Evolutionary conservation across 2,888 invertebrate species (phyloP).

Genomic region (Cryptocephalus moraei): DNA sequence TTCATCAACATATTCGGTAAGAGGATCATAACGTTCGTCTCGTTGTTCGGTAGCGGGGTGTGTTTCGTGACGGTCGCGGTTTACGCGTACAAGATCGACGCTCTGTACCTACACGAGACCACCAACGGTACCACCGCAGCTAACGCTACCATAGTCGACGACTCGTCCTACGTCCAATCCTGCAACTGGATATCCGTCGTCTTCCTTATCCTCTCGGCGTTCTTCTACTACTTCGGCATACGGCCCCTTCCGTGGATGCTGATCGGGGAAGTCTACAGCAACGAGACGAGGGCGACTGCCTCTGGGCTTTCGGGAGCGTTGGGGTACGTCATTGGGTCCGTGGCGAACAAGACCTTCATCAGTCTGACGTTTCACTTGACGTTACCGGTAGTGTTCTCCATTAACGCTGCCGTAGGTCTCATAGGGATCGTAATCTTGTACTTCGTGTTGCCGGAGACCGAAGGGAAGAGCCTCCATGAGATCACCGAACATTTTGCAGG

Average conservation of each 20-base stretch:
- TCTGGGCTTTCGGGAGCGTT: conserved; percentile 63
- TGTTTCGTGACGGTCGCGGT: conserved; percentile 53
- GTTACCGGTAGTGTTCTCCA: conserved; percentile 61
- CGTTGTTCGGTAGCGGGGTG: conserved; percentile 53
- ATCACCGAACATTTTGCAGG: conserved; percentile 63
- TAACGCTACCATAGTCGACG: not conserved
- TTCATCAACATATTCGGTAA: conserved; percentile 66
- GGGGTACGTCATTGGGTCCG: conserved; percentile 66
- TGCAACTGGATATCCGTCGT: conserved; percentile 56
- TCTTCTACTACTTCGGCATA: conserved; percentile 59
- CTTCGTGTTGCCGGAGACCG: conserved; percentile 70
- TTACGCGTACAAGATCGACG: conserved; percentile 37
- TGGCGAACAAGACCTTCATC: conserved; percentile 64
- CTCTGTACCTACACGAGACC: conserved; percentile 16
- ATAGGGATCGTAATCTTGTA: conserved; percentile 54
- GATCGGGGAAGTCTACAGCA: conserved; percentile 66
- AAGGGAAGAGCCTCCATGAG: conserved; percentile 62
- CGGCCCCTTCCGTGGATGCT: conserved; percentile 69
- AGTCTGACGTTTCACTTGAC: conserved; percentile 52
- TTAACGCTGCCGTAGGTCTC: conserved; percentile 55
- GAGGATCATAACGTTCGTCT: conserved; percentile 54
- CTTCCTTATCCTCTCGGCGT: conserved; percentile 54
- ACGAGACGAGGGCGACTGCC: conserved; percentile 57
- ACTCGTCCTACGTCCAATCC: not conserved
- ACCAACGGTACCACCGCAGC: not conserved